Evolutionary conservation across 1,140 invertebrate genomes (phyloP).

Genomic region (Archegozetes longisetosus): DNA sequence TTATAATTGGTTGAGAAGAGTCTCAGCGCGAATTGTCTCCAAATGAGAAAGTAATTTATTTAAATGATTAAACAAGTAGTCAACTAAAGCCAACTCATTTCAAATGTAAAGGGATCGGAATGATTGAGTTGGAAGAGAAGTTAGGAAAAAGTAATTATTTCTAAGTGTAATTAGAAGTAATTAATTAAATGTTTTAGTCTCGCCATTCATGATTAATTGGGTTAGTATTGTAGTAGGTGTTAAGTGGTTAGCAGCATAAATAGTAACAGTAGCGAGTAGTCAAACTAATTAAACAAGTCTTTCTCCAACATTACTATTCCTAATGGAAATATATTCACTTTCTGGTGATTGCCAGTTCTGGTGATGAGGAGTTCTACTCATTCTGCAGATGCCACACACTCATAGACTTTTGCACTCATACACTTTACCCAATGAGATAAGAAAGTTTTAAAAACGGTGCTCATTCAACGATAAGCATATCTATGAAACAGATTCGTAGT

Average conservation of each 20-base stretch:
- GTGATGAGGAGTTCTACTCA: neutral
- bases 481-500: neutral
- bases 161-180: neutral
- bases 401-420: neutral
- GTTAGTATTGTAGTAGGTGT: neutral
- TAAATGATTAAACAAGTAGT: neutral
- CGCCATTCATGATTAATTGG: neutral
- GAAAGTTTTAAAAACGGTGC: neutral
- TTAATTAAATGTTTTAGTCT: neutral
- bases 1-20: no score
- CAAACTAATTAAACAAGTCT: neutral
- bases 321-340: neutral
- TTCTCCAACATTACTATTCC: neutral
- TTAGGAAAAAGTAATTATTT: neutral
- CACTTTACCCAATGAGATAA: neutral
- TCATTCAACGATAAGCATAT: neutral
- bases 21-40: neutral
- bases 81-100: neutral
- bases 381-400: neutral
- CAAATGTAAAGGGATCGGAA: neutral
- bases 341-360: neutral
- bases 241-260: neutral
- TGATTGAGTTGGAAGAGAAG: neutral
- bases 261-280: neutral
- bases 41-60: neutral